These are phyloP conservation scores for Babylonia areolata DNA, from an alignment of 1,140 invertebrate genomes.

Conservation along the genomic window DNA sequence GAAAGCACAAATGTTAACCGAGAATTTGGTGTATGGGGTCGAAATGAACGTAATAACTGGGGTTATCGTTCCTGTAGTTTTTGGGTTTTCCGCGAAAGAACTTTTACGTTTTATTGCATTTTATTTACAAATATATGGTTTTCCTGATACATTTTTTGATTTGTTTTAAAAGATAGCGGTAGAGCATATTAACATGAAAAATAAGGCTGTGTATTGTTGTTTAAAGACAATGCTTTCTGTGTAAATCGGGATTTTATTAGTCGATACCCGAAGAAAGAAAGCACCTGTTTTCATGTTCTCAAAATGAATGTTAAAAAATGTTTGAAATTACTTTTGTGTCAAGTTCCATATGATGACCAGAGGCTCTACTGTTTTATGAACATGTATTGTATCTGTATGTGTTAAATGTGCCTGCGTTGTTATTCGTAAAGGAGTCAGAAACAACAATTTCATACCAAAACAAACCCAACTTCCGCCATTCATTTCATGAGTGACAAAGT, in stretches of 20 bases:
- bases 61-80: constrained; percentile 45
- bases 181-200: not conserved
- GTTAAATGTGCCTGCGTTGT: no score
- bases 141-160: not conserved
- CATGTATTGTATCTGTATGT: not conserved
- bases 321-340: not conserved
- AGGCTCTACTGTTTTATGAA: constrained; percentile 12
- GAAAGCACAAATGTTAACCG: not conserved
- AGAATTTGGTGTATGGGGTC: constrained; percentile 25
- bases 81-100: constrained; percentile 32
- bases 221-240: not conserved
- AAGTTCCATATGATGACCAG: constrained; percentile 8
- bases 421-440: not conserved
- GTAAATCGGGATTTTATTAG: not conserved
- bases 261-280: not conserved
- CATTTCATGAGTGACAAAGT: no score
- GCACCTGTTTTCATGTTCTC: not conserved
- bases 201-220: not conserved
- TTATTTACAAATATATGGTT: constrained; percentile 16
- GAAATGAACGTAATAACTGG: constrained; percentile 22
- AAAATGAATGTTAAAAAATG: constrained; percentile 5
- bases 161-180: not conserved
- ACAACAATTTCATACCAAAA: not conserved
- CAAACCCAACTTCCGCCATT: constrained; percentile 4
- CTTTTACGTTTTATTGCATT: not conserved